phyloP scores from a whole-genome alignment of 2,113 vertebrate species.

The Podiceps cristatus region DNA sequence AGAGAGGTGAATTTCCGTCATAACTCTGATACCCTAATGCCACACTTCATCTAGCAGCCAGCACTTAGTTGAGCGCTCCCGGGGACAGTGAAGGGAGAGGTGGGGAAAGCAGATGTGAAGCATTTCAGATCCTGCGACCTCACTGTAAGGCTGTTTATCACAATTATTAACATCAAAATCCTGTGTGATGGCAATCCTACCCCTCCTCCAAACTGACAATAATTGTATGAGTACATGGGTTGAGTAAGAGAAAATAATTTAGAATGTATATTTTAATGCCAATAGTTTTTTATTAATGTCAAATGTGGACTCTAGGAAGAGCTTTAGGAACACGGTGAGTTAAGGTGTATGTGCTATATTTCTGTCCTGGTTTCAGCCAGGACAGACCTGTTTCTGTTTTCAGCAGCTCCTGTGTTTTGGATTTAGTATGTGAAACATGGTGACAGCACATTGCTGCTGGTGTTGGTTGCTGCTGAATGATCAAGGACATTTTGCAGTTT shows the following conservation, averaged over 20 bases:
- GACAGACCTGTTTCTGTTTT: too few species aligned
- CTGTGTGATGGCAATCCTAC: neutral
- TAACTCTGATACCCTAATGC: neutral
- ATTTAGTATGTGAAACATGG: too few species aligned
- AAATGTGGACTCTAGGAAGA: neutral
- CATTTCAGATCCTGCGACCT: neutral
- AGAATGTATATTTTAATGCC: neutral
- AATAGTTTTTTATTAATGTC: neutral
- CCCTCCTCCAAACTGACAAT: neutral
- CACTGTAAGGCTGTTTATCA: neutral
- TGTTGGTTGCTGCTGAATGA: too few species aligned
- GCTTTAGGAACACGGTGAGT: neutral
- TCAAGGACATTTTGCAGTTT: too few species aligned
- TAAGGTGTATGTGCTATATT: neutral
- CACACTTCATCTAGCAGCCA: neutral
- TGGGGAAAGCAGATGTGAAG: neutral
- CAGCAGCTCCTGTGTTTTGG: too few species aligned
- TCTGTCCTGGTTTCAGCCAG: neutral
- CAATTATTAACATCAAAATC: neutral
- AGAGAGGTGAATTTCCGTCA: neutral
- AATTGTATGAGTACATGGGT: neutral
- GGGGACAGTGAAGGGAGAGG: neutral
- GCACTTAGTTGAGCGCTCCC: neutral
- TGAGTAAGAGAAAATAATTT: neutral
- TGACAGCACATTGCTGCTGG: too few species aligned